These are phyloP conservation scores for Temnothorax curvispinosus DNA, from an alignment of 1,140 invertebrate species.

Conservation along the genomic window DNA sequence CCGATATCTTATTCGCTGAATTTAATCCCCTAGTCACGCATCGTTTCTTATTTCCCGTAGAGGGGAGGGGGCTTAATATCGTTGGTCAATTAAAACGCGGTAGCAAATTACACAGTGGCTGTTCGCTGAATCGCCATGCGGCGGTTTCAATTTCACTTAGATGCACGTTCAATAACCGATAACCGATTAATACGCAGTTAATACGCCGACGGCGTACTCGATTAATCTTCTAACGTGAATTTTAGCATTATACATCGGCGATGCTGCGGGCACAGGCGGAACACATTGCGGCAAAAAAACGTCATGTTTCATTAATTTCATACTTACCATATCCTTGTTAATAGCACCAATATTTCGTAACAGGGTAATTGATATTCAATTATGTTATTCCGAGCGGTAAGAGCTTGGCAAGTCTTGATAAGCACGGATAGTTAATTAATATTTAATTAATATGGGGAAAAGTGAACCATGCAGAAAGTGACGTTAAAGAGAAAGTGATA, in stretches of 20 bases:
- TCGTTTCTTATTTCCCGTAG: conserved; percentile 18
- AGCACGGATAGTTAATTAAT: conserved; percentile 17
- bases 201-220: conserved; percentile 22
- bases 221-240: conserved; percentile 38
- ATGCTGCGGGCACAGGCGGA: not conserved
- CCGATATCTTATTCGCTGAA: conserved; percentile 12
- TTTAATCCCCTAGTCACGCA: conserved; percentile 32
- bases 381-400: conserved; percentile 6
- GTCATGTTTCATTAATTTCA: conserved; percentile 43
- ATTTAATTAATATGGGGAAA: conserved; percentile 37
- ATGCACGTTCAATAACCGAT: conserved; percentile 39
- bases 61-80: conserved; percentile 10
- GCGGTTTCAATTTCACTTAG: conserved; percentile 52
- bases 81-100: conserved; percentile 52
- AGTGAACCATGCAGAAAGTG: not conserved
- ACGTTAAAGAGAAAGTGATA: not conserved
- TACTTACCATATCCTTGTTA: conserved; percentile 14
- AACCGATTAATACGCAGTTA: conserved; percentile 42
- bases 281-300: conserved; percentile 6
- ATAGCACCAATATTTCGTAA: conserved; percentile 26
- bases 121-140: not conserved
- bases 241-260: conserved; percentile 11
- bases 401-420: not conserved
- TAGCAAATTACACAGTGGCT: conserved; percentile 50
- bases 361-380: conserved; percentile 49